Percentiles rank a stretch among this genome's conserved stretches.
Evolutionary conservation across 2,888 invertebrate species (phyloP).

Genomic region (Tenthredo scrophulariae): DNA sequence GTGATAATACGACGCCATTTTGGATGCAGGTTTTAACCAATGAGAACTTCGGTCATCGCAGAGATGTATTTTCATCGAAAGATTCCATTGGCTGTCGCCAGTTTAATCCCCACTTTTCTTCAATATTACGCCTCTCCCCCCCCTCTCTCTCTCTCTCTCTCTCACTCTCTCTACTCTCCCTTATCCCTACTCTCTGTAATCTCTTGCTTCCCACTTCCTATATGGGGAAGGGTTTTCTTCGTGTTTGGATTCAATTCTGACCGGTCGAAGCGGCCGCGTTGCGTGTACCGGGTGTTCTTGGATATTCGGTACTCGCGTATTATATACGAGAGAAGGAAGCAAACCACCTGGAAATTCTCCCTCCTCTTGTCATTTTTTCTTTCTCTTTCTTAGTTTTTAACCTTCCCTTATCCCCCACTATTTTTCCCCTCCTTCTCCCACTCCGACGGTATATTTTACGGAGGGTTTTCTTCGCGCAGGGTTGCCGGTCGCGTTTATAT

Average conservation of each 20-base stretch:
- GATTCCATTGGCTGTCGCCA: constrained; percentile 12
- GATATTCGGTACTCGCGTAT: constrained; percentile 46
- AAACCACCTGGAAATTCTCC: neutral
- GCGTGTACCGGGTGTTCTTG: constrained; percentile 53
- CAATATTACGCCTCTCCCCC: neutral
- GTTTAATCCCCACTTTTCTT: constrained; percentile 23
- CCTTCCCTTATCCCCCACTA: constrained; percentile 20
- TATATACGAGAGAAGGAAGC: neutral
- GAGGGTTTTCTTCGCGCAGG: constrained; percentile 55
- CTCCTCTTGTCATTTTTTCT: constrained; percentile 47
- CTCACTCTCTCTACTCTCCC: neutral
- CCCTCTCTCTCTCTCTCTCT: neutral
- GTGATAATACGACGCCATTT: constrained; percentile 36
- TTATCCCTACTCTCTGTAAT: neutral
- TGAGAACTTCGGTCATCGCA: neutral
- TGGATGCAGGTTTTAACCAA: constrained; percentile 41
- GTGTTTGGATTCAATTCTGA: constrained; percentile 50
- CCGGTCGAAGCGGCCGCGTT: constrained; percentile 42
- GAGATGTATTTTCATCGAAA: constrained; percentile 45
- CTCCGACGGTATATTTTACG: constrained; percentile 37
- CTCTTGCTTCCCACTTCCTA: constrained; percentile 39
- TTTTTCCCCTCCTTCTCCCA: constrained; percentile 27
- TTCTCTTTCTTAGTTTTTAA: constrained; percentile 29
- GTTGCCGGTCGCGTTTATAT: constrained; percentile 53
- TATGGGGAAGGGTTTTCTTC: constrained; percentile 34